A percentile compares a stretch with the other conserved stretches of the same genome.
Conservation (phyloP, 1,140 invertebrate genomes). For the Megalonaias nervosa region DNA sequence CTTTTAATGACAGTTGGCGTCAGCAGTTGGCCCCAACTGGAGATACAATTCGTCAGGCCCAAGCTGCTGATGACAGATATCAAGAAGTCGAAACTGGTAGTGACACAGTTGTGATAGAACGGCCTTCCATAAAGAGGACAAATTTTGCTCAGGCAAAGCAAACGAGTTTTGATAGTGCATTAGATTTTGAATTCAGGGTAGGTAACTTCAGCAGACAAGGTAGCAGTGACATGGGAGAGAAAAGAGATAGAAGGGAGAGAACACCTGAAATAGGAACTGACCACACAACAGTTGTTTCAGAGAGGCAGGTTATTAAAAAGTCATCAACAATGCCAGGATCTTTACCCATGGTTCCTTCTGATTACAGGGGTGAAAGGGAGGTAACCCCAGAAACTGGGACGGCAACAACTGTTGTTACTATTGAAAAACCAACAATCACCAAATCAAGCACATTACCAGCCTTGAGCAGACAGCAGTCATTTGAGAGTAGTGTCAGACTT, state of each 20-base stretch:
- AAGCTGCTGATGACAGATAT: slow-evolving; percentile 7
- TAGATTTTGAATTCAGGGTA: slow-evolving; percentile 33
- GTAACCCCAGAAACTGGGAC: slow-evolving; percentile 3
- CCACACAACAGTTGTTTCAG: slow-evolving; percentile 22
- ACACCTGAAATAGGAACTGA: slow-evolving; percentile 39
- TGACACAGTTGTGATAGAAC: slow-evolving; percentile 30
- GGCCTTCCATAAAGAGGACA: slow-evolving; percentile 28
- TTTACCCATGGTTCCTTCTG: slow-evolving; percentile 6
- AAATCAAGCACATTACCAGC: slow-evolving; percentile 32
- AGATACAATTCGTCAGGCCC: slow-evolving; percentile 36
- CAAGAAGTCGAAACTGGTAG: slow-evolving; percentile 31
- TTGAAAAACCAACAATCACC: slow-evolving; percentile 12
- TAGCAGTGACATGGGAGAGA: neutral
- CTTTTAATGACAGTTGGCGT: slow-evolving; percentile 52
- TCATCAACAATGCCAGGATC: neutral
- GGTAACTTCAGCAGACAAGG: slow-evolving; percentile 32
- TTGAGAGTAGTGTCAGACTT: slow-evolving; percentile 1
- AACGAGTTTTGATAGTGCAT: slow-evolving; percentile 6
- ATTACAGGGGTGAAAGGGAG: too few species aligned
- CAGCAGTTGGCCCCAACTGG: slow-evolving; percentile 49
- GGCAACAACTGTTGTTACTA: slow-evolving; percentile 1
- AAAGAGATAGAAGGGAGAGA: slow-evolving; percentile 21
- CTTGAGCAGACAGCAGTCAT: slow-evolving; percentile 29
- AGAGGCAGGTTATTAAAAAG: too few species aligned
- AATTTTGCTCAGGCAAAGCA: neutral